Base-by-base conservation (phyloP, 1,140 invertebrate species). In the Rhopalosiphum padi region DNA sequence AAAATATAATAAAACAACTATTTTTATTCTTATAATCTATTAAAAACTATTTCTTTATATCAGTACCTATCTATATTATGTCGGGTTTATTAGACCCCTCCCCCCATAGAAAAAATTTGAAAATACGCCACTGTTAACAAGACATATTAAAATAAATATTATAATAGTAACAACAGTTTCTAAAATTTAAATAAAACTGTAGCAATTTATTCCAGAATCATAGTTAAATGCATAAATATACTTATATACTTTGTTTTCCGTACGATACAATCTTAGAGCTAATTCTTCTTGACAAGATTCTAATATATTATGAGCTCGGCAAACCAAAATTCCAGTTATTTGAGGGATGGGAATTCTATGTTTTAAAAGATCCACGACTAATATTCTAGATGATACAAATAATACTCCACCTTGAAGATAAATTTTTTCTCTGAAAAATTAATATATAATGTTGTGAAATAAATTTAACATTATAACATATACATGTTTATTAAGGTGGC, bases 281-380 rank as follows among this genome's bases (percentile, higher is more conserved):
- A 99, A 99, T 25, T 98, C 98, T 95, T 99, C 98, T 95, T 99
- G 98, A 95, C 98, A 98, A 90, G 98, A 98, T 95, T 99, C 98
- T 77, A 98, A 95, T 92, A 99, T 97, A 95, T 96, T 97, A 95
- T 99, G 98, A n/a, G 99, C 99, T 95, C 98, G 96, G 94, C 98
- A 97, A 9, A 99, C 97, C 94, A 99, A 96, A 92, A 97, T 96
- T 97, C 97, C 51, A 48, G 98, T 98, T 43, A 99, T 97, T 95
- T 98, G 96, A 91, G 98, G 96, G n/a, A 98, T 96, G 25, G 99
- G 99, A 89, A 99, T 96, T 94, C 98, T 96, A 93, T 98, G 97
- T 95, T 98, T 99, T 83, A 99, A 96, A 93, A 99, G 96, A 96
- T 99, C 99, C 11, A 99, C 98, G 15, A 99, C 98, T 88, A 99